Conservation (phyloP, 2,888 invertebrate species). For the Imbricaverruca yamaguchii region DNA sequence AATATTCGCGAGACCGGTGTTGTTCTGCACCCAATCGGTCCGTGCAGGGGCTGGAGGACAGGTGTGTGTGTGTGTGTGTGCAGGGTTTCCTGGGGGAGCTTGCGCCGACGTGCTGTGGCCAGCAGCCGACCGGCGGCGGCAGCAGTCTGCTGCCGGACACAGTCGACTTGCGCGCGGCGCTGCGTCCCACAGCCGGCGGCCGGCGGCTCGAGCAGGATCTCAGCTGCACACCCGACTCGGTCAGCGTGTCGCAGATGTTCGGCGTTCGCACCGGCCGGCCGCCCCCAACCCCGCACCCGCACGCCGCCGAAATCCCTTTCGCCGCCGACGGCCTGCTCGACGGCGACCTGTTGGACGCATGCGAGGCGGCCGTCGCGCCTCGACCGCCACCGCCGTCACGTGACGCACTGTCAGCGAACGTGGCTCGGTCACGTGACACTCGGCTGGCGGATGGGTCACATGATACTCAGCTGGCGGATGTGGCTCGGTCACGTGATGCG, state of each 20-base stretch:
- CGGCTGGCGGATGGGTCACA: neutral
- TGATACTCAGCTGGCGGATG: neutral
- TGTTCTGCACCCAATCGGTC: too few relatives aligned
- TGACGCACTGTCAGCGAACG: neutral
- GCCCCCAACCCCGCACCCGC: neutral
- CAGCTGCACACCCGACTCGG: slow-evolving; percentile 10
- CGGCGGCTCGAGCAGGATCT: neutral
- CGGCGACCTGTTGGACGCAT: neutral
- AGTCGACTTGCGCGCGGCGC: neutral
- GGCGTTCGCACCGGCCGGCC: neutral
- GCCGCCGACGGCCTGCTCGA: slow-evolving; percentile 1
- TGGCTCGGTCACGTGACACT: neutral
- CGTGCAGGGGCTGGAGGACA: too few relatives aligned
- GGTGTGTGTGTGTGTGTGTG: neutral
- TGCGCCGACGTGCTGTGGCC: neutral
- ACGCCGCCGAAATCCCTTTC: neutral
- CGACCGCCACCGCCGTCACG: neutral
- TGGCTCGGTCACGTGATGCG: neutral
- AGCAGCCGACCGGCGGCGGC: neutral
- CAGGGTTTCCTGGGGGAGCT: slow-evolving; percentile 11
- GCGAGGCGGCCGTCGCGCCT: neutral
- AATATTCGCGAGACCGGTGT: too few relatives aligned
- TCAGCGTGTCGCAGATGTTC: slow-evolving; percentile 3
- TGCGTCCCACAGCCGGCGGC: neutral
- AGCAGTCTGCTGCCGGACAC: neutral